These are phyloP conservation scores for Podarcis siculus DNA, from an alignment of 2,797 vertebrate species.

Conservation along the genomic window DNA sequence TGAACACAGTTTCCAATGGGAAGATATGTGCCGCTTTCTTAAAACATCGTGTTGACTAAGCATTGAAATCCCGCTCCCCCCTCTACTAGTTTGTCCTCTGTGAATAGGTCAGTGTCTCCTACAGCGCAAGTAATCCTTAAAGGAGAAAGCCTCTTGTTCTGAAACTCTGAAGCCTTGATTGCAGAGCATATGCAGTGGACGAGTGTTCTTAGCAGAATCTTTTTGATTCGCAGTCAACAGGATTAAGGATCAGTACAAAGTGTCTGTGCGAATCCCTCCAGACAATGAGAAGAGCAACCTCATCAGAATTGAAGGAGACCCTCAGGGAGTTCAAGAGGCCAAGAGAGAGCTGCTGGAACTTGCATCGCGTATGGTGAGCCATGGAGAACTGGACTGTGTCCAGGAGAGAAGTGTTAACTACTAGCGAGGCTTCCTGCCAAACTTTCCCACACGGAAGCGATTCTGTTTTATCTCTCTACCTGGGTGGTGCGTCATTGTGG, in stretches of 20 bases:
- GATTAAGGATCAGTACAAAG: constrained; percentile 98
- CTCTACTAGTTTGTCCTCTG: not conserved
- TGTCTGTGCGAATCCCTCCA: constrained; percentile 97
- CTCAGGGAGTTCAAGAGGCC: constrained; percentile 97
- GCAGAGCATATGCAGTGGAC: constrained; percentile 5
- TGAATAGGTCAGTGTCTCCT: not conserved
- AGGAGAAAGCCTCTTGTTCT: not conserved
- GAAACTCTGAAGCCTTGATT: not conserved
- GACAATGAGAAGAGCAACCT: constrained; percentile 98
- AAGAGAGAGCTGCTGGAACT: constrained; percentile 98
- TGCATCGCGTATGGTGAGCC: constrained; percentile 94
- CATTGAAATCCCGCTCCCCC: not conserved
- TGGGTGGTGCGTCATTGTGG: not conserved
- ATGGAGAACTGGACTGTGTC: not conserved
- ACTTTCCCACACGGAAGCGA: not conserved
- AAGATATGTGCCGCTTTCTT: not conserved
- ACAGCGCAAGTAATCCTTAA: not conserved
- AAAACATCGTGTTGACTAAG: not conserved
- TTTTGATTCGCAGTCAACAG: constrained; percentile 88
- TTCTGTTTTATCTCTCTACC: not conserved
- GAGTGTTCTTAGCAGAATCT: constrained; percentile 29
- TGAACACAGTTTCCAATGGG: not conserved
- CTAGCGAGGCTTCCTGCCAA: not conserved
- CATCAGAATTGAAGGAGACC: constrained; percentile 98
- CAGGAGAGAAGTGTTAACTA: not conserved